Evolutionary conservation across 2,888 invertebrate species (phyloP), one percentile per base, ranked within the genome.

Genomic region (Chelonus formosanus): DNA sequence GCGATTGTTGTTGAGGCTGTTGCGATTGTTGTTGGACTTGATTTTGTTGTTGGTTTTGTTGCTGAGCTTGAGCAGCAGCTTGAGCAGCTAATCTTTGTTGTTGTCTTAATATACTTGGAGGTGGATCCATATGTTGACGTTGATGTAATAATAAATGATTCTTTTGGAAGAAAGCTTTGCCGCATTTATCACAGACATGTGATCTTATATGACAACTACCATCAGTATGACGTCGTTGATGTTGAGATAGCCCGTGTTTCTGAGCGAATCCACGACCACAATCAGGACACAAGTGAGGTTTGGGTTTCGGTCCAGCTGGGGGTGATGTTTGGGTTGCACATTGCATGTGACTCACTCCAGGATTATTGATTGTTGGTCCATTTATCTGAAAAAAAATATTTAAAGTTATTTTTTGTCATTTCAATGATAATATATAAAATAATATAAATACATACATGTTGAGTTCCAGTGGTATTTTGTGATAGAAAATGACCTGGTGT

Each of bases 101-200:
- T 57, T 84, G 84, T 35, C 84, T 78, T 47, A 84, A 67, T 81
- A 84, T 82, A 77, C 88, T 86, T 0, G 87, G 86, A 45, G 88
- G 88, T 40, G 89, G 85, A 75, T 90, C 90, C 90, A 90, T 90
- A 84, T 93, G 93, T 77, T 93, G 93, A 64, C 93, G 87, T 84
- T 93, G 93, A 80, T 94, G 94, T 64, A 93, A 85, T 86, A 92
- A 89, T 68, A 94, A 85, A 78, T 94, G 93, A 81, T 93, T 93
- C 85, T 93, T 93, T 84, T 94, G 94, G 87, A 92, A 92, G 87
- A 94, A 94, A 8, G 92, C 92, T 81, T 93, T 94, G 65, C 92
- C 92, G 79, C 94, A 94, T 78, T 92, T 91, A 70, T 88, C 89
- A 79, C 94, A 94, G 7, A 92, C 89, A 79, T 93, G 92, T 53